A percentile compares a stretch with the other conserved stretches of the same genome.
phyloP scores from a whole-genome alignment of 2,888 invertebrate genomes.

The Melanotus villosus region DNA sequence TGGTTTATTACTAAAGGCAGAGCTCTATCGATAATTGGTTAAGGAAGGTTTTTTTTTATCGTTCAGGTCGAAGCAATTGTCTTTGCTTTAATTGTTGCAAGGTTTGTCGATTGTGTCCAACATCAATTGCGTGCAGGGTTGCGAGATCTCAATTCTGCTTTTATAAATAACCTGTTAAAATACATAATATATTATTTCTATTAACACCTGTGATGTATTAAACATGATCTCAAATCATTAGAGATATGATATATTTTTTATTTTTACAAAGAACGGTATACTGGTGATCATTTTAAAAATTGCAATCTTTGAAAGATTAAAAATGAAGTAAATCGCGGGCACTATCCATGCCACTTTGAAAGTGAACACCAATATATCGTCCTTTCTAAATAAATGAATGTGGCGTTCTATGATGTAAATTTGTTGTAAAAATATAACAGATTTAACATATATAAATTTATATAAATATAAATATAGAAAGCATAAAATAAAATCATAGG shows the following conservation, averaged over 20 bases:
- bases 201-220: conserved; percentile 79
- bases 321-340: background rate
- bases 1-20: background rate
- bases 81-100: conserved; percentile 31
- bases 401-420: conserved; percentile 40
- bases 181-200: conserved; percentile 61
- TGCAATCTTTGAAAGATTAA: background rate
- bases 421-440: conserved; percentile 46
- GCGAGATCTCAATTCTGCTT: conserved; percentile 60
- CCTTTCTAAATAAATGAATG: conserved; percentile 26
- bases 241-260: conserved; percentile 44
- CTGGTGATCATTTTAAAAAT: conserved; percentile 10
- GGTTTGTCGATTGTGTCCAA: conserved; percentile 40
- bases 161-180: conserved; percentile 53
- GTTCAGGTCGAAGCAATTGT: conserved; percentile 24
- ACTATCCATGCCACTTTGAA: too few species aligned
- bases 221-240: conserved; percentile 76
- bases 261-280: conserved; percentile 29
- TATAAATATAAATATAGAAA: too few species aligned
- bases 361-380: conserved; percentile 10
- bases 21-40: background rate
- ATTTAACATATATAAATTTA: conserved; percentile 37
- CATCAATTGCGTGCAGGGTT: conserved; percentile 51
- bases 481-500: conserved; percentile 35
- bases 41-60: conserved; percentile 9